Evolutionary conservation across 2,113 vertebrate species (phyloP).

Genomic region (Nymphicus hollandicus): DNA sequence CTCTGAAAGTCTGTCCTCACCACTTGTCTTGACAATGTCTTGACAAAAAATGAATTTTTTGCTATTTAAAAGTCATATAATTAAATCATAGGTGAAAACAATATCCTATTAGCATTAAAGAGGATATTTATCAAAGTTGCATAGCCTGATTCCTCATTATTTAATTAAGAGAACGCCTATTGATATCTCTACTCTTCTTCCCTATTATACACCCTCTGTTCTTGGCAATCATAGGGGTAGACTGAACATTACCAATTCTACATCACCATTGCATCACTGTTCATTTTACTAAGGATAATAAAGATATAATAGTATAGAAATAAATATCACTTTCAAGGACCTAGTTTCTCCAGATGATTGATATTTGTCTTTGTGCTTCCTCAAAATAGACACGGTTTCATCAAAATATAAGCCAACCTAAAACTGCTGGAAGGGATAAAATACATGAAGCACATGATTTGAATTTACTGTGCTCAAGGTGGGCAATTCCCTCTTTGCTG

Average conservation of each 20-base stretch:
- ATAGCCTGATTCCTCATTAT: background rate
- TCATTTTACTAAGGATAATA: background rate
- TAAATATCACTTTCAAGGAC: background rate
- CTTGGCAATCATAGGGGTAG: background rate
- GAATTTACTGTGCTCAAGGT: background rate
- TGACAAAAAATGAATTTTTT: background rate
- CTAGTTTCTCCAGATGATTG: background rate
- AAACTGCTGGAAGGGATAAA: background rate
- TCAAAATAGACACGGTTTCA: background rate
- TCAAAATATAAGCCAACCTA: background rate
- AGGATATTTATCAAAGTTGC: accelerated
- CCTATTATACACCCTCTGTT: background rate
- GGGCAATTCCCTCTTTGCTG: background rate
- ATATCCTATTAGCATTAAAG: background rate
- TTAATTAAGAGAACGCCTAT: background rate
- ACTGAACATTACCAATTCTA: background rate
- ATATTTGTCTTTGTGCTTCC: background rate
- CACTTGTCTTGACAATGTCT: background rate
- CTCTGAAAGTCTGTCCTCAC: background rate
- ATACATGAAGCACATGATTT: background rate
- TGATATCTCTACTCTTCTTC: background rate
- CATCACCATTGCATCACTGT: background rate
- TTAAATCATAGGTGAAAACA: background rate
- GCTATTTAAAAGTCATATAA: background rate
- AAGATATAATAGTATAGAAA: background rate